Evolutionary conservation across 2,888 invertebrate species (phyloP).

Genomic region (Polymixis lichenea): DNA sequence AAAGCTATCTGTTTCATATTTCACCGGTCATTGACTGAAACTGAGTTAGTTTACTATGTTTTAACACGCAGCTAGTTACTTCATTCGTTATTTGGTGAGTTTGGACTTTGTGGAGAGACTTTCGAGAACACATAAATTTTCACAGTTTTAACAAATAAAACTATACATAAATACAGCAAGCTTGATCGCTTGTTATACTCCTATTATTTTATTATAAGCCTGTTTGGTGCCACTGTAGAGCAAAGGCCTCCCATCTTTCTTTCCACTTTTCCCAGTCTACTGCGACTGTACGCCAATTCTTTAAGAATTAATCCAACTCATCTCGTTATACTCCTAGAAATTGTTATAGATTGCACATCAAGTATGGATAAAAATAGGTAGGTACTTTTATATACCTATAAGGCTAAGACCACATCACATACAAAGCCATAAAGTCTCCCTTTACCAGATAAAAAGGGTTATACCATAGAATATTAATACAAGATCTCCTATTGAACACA

Average conservation of each 20-base stretch:
- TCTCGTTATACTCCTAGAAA: neutral
- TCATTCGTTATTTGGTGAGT: conserved; percentile 21
- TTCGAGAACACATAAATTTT: neutral
- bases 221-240: too few species aligned
- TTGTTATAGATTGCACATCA: neutral
- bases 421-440: conserved; percentile 23
- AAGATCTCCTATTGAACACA: conserved; percentile 39
- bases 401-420: conserved; percentile 13
- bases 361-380: neutral
- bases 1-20: conserved; percentile 14
- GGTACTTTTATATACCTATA: neutral
- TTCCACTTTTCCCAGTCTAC: too few species aligned
- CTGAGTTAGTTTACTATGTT: neutral
- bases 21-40: neutral
- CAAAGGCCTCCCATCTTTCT: too few species aligned
- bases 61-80: neutral
- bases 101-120: neutral
- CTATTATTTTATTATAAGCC: neutral
- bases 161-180: neutral
- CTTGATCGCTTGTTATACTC: neutral
- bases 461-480: conserved; percentile 43
- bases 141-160: neutral
- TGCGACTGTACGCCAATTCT: too few species aligned
- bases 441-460: conserved; percentile 39
- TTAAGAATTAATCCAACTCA: too few species aligned